These are phyloP conservation scores for Ramazzottius varieornatus DNA, from an alignment of 2,888 invertebrate species.

Conservation along the genomic window DNA sequence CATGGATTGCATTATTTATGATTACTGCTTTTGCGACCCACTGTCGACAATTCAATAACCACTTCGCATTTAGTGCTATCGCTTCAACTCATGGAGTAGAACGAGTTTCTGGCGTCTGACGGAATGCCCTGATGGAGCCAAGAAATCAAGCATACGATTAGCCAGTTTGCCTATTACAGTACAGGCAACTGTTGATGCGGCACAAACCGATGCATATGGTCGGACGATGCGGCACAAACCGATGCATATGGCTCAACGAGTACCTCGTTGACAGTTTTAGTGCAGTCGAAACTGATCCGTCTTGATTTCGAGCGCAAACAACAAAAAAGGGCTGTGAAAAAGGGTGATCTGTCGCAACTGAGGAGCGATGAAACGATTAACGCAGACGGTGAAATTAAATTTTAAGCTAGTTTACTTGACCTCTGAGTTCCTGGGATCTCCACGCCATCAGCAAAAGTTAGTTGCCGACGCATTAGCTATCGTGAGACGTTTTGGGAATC, in stretches of 20 bases:
- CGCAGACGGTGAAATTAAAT: background rate
- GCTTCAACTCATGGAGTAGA: no score
- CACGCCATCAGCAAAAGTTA: no score
- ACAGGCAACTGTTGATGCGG: no score
- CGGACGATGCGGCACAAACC: no score
- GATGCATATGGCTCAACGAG: background rate
- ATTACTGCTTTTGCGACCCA: no score
- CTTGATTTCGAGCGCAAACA: background rate
- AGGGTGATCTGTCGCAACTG: background rate
- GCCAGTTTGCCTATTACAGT: background rate
- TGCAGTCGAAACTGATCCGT: background rate
- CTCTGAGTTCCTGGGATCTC: background rate
- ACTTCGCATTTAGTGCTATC: no score
- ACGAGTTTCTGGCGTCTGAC: no score
- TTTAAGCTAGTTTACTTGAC: background rate
- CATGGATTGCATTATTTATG: no score
- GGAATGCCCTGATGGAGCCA: background rate
- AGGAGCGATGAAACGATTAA: background rate
- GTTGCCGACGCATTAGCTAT: background rate
- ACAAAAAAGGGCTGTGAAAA: background rate
- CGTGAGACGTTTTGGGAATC: background rate
- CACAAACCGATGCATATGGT: no score
- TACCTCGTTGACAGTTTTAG: background rate
- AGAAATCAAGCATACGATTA: background rate
- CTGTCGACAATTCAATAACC: no score